These are phyloP conservation scores for Paramormyrops kingsleyae DNA, from an alignment of 2,113 vertebrate species.

Conservation along the genomic window DNA sequence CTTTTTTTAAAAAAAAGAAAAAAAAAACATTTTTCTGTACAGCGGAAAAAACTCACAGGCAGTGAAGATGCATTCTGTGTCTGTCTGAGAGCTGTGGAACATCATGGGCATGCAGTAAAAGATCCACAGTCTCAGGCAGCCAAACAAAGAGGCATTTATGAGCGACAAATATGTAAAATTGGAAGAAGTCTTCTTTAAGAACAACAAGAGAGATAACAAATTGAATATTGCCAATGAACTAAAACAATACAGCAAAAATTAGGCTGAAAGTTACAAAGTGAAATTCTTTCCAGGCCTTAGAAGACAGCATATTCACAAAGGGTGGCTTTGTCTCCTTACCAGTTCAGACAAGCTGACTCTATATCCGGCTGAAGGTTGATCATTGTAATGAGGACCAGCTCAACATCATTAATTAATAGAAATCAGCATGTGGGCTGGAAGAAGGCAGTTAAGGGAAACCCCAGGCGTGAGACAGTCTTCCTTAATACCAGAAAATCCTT, in stretches of 20 bases:
- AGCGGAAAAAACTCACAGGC: neutral
- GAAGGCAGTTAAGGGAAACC: neutral
- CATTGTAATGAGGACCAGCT: neutral
- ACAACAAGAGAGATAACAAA: neutral
- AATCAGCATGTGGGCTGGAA: neutral
- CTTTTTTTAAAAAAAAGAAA: neutral
- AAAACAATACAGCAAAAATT: neutral
- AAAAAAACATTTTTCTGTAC: too few relatives aligned
- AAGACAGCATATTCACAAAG: neutral
- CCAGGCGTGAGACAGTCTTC: neutral
- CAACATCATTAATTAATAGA: neutral
- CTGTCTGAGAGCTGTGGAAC: neutral
- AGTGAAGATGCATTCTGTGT: neutral
- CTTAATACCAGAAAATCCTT: neutral
- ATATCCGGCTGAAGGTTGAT: neutral
- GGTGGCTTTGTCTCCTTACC: neutral
- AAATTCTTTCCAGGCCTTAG: neutral
- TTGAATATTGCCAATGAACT: neutral
- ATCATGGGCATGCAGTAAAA: neutral
- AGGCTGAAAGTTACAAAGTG: neutral
- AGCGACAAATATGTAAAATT: neutral
- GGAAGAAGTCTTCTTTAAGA: neutral
- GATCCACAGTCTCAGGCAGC: neutral
- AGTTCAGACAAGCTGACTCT: neutral
- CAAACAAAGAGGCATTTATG: neutral